Base-by-base conservation (phyloP, 2,888 invertebrate species). In the Philereme transversata region DNA sequence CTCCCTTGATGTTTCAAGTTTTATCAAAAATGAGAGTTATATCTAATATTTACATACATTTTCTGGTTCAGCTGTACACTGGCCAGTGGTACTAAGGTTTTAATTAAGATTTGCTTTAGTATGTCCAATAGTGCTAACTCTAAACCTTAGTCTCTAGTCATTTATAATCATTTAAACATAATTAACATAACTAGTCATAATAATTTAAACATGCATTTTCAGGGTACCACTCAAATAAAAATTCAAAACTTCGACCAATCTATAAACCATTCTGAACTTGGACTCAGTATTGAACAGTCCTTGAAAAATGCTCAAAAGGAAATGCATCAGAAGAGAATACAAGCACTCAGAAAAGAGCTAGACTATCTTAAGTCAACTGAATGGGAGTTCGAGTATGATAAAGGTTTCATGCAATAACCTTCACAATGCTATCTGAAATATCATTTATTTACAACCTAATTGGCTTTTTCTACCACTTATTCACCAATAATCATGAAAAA, bases 311-410 rank as follows among this genome's bases (percentile, higher is more conserved):
- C 93, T 0, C 91, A 93, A 34, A 93, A 94, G 45, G 96, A 96
- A 76, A 92, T 94, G 62, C 96, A 97, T 71, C 93, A 94, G 61
- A 95, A 95, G 77, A 93, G 96, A 66, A 93, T 97, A 58, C 95
- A 95, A 81, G 87, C 92, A 43, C 83, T 97, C 44, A 91, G 96
- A 61, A 96, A 96, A 81, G 96, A 97, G 84, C 85, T 97, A 58
- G 96, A 96, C 70, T 95, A 95, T 78, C 86, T 97, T n/a, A 96
- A 95, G 79, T 94, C 95, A 56, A 96, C 96, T 0, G 96, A 96
- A 77, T 97, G 97, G 97, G 95, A 95, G 84, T 97, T 95, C 88
- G 95, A 96, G 45, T 93, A 94, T 72, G 96, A 96, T 67, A 95
- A 94, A 83, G 95, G 93, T 60, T 93, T 94, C 79, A 93, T 94